Evolutionary conservation across 2,888 invertebrate species (phyloP).

Genomic region (Acanthosepion pharaonis): DNA sequence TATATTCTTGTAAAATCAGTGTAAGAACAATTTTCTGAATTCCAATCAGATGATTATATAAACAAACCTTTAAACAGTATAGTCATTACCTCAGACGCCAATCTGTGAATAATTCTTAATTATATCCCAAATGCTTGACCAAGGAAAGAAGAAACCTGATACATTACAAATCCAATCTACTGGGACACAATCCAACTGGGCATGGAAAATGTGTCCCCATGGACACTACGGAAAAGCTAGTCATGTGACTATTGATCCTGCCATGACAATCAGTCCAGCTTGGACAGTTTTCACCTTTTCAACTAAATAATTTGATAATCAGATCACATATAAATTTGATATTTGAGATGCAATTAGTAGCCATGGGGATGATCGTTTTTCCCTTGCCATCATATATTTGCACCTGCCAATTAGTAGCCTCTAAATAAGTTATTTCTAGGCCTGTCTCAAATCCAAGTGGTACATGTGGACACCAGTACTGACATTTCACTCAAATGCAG

Average conservation of each 20-base stretch:
- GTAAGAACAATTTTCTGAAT: too few relatives aligned
- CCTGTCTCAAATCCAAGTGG: not conserved
- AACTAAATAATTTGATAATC: slow-evolving; percentile 22
- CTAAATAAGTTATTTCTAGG: not conserved
- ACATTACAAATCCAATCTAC: not conserved
- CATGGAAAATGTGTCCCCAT: slow-evolving; percentile 18
- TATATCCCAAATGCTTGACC: not conserved
- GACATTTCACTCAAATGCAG: not conserved
- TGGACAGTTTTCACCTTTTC: not conserved
- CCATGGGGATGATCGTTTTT: not conserved
- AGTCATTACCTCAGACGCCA: too few relatives aligned
- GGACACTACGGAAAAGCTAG: not conserved
- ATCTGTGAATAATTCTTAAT: not conserved
- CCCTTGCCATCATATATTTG: not conserved
- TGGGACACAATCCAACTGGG: not conserved
- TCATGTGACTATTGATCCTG: not conserved
- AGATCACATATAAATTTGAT: slow-evolving; percentile 1
- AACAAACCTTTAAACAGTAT: too few relatives aligned
- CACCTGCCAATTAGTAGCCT: not conserved
- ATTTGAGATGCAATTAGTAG: not conserved
- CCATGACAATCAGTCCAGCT: not conserved
- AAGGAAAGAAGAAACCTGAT: not conserved
- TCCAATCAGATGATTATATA: too few relatives aligned
- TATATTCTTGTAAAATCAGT: too few relatives aligned
- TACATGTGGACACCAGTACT: not conserved